phyloP scores from a whole-genome alignment of 2,888 invertebrate genomes.

The Parnassius glacialis region DNA sequence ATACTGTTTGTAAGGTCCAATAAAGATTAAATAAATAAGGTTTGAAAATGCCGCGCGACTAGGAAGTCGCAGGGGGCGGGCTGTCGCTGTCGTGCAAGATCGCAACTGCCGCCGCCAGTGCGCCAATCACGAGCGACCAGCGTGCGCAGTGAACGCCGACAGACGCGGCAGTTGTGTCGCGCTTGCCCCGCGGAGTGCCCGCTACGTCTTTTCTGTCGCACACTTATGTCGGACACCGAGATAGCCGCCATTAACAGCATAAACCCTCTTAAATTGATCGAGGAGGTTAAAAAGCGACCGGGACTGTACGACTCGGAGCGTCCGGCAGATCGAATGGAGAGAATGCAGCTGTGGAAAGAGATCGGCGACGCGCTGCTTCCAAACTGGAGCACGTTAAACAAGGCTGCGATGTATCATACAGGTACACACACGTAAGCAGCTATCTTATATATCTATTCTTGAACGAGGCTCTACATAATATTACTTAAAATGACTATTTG shows the following conservation, averaged over 20 bases:
- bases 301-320: constrained; percentile 60
- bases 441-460: background rate
- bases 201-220: constrained; percentile 52
- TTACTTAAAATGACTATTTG: too few species aligned
- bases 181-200: constrained; percentile 38
- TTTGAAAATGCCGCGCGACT: constrained; percentile 25
- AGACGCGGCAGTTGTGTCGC: constrained; percentile 30
- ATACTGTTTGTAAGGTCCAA: too few species aligned
- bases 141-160: constrained; percentile 18
- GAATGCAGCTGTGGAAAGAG: constrained; percentile 66
- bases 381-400: constrained; percentile 61
- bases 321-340: constrained; percentile 73
- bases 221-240: constrained; percentile 36
- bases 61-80: constrained; percentile 50
- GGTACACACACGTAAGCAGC: constrained; percentile 42
- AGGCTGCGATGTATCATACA: constrained; percentile 67
- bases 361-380: constrained; percentile 61
- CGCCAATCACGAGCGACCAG: constrained; percentile 35
- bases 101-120: constrained; percentile 19
- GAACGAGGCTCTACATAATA: too few species aligned
- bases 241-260: constrained; percentile 32
- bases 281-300: constrained; percentile 70
- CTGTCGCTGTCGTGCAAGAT: constrained; percentile 20
- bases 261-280: constrained; percentile 60
- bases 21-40: background rate